Percentiles rank a stretch among this genome's conserved stretches.
phyloP scores from a whole-genome alignment of 2,888 invertebrate genomes.

The Caenorhabditis angaria region DNA sequence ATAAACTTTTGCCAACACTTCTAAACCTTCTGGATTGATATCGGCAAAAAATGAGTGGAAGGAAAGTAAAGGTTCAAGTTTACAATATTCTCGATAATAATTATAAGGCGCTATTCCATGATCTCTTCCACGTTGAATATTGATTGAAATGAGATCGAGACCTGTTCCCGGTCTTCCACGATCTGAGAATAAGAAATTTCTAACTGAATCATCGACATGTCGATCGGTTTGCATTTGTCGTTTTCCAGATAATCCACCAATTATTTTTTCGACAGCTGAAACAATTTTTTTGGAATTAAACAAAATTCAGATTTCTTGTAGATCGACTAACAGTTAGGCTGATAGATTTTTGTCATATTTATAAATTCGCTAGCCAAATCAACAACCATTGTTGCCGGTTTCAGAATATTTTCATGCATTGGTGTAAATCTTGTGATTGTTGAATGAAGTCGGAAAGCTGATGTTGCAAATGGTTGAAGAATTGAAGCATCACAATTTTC shows the following conservation, averaged over 20 bases:
- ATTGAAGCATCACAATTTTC: constrained; percentile 85
- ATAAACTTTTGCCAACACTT: constrained; percentile 61
- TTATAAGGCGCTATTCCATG: constrained; percentile 69
- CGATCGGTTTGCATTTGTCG: constrained; percentile 68
- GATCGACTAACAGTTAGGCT: constrained; percentile 10
- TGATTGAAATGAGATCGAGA: constrained; percentile 87
- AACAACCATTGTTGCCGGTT: constrained; percentile 32
- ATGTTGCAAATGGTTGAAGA: constrained; percentile 88
- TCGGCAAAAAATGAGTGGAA: constrained; percentile 60
- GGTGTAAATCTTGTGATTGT: constrained; percentile 44
- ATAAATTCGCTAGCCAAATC: constrained; percentile 87
- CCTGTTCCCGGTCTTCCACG: constrained; percentile 82
- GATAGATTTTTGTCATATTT: constrained; percentile 73
- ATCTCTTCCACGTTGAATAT: constrained; percentile 82
- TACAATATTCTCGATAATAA: constrained; percentile 60
- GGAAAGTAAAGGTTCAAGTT: constrained; percentile 50
- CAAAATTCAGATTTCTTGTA: constrained; percentile 10
- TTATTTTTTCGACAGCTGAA: constrained; percentile 64
- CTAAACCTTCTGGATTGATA: constrained; percentile 60
- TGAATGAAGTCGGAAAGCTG: constrained; percentile 83
- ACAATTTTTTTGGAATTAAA: constrained; percentile 20
- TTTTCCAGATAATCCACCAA: constrained; percentile 67
- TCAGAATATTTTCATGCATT: constrained; percentile 16
- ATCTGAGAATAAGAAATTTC: constrained; percentile 74
- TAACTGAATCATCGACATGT: constrained; percentile 54